These are phyloP conservation scores for Erannis defoliaria DNA, from an alignment of 2,888 invertebrate species.

Conservation along the genomic window DNA sequence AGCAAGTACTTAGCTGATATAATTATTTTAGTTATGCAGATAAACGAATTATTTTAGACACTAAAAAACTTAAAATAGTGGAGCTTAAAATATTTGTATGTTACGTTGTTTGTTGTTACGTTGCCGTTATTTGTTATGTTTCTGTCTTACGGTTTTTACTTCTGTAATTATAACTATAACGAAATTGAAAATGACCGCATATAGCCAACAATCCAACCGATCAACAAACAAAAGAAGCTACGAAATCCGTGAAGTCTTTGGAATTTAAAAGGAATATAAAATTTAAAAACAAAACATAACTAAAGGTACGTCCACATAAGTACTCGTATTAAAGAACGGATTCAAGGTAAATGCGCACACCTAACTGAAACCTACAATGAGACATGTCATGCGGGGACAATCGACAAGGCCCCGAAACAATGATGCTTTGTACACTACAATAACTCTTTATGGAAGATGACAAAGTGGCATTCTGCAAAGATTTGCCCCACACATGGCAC, in stretches of 20 bases:
- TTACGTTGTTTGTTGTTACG: no score
- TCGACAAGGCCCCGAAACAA: slow-evolving; percentile 75
- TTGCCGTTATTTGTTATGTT: no score
- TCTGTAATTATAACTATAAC: no score
- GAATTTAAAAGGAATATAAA: slow-evolving; percentile 6
- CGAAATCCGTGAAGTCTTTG: no score
- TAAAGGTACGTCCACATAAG: not conserved
- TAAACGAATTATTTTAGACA: no score
- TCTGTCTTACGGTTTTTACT: no score
- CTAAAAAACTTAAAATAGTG: no score
- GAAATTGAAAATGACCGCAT: no score
- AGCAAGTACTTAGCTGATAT: no score
- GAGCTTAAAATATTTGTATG: no score
- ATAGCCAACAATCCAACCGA: not conserved
- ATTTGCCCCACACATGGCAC: slow-evolving; percentile 70
- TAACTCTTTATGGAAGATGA: slow-evolving; percentile 74
- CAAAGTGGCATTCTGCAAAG: slow-evolving; percentile 77
- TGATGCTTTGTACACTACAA: slow-evolving; percentile 72
- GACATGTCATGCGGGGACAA: slow-evolving; percentile 68
- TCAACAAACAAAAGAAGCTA: not conserved
- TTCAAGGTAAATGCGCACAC: slow-evolving; percentile 60
- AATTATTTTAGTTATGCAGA: not conserved
- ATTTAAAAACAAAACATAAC: slow-evolving; percentile 7
- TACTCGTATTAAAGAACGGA: slow-evolving; percentile 43
- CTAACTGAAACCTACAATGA: slow-evolving; percentile 50